Conservation (phyloP, 2,113 vertebrate genomes). For the Corythornis vintsioides region DNA sequence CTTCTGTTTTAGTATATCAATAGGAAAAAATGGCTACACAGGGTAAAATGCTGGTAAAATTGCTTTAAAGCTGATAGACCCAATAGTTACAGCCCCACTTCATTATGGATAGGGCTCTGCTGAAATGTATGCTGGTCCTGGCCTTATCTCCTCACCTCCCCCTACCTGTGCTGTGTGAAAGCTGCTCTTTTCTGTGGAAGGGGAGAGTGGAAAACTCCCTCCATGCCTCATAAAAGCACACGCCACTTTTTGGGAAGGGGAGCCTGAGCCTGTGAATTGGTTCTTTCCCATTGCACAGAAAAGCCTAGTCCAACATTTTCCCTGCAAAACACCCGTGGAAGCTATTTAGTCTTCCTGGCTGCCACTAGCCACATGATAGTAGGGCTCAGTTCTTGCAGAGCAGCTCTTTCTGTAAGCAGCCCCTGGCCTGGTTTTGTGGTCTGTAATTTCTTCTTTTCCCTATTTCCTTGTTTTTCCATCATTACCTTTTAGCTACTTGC, state of each 20-base stretch:
- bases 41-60: not conserved
- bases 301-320: not conserved
- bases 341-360: not conserved
- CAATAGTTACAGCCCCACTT: fast-evolving
- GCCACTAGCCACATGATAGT: not conserved
- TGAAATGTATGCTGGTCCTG: not conserved
- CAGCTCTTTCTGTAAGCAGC: not conserved
- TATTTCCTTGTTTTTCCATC: not conserved
- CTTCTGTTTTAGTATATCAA: not conserved
- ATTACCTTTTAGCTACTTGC: not conserved
- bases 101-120: not conserved
- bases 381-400: not conserved
- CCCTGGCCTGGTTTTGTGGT: not conserved
- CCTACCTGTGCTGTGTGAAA: fast-evolving
- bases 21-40: not conserved
- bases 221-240: not conserved
- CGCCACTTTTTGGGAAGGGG: not conserved
- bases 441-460: not conserved
- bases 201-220: not conserved
- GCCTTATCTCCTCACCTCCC: not conserved
- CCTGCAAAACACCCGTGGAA: not conserved
- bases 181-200: not conserved
- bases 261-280: fast-evolving
- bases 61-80: not conserved
- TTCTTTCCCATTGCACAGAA: not conserved